A percentile compares a stretch with the other conserved stretches of the same genome.
Conservation (phyloP, 2,888 invertebrate genomes). For the Diachrysia chrysitis region DNA sequence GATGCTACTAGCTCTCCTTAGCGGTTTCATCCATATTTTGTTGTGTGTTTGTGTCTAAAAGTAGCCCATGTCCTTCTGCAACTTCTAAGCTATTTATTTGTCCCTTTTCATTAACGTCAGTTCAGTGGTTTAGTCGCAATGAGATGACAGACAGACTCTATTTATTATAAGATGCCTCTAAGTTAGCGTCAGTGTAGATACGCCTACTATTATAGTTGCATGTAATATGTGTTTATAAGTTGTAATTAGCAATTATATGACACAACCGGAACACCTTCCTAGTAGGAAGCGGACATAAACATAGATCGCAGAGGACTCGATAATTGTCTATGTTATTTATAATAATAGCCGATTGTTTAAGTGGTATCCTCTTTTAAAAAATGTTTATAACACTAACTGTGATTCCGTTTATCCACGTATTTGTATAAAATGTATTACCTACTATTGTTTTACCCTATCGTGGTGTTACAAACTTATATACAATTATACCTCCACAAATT, state of each 20-base stretch:
- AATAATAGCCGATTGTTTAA: conserved; percentile 20
- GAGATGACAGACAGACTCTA: background rate
- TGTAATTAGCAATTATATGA: conserved; percentile 44
- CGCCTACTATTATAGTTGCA: conserved; percentile 14
- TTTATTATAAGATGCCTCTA: background rate
- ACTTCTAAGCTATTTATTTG: background rate
- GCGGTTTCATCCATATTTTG: background rate
- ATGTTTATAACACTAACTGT: background rate
- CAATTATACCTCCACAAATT: background rate
- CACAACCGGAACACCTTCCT: conserved; percentile 53
- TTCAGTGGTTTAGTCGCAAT: background rate
- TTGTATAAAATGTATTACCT: too few relatives aligned
- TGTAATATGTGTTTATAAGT: conserved; percentile 20
- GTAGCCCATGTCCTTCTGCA: conserved; percentile 1
- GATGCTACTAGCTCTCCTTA: background rate
- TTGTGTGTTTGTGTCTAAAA: background rate
- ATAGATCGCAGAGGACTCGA: conserved; percentile 37
- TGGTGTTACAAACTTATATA: too few relatives aligned
- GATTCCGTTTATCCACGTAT: background rate
- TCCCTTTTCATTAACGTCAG: conserved; percentile 4
- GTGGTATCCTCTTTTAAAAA: background rate
- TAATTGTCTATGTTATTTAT: conserved; percentile 37
- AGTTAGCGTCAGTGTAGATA: too few relatives aligned
- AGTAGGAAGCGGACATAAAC: conserved; percentile 52
- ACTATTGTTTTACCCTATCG: too few relatives aligned